phyloP scores from a whole-genome alignment of 2,888 invertebrate species.

The Phyllotreta striolata region DNA sequence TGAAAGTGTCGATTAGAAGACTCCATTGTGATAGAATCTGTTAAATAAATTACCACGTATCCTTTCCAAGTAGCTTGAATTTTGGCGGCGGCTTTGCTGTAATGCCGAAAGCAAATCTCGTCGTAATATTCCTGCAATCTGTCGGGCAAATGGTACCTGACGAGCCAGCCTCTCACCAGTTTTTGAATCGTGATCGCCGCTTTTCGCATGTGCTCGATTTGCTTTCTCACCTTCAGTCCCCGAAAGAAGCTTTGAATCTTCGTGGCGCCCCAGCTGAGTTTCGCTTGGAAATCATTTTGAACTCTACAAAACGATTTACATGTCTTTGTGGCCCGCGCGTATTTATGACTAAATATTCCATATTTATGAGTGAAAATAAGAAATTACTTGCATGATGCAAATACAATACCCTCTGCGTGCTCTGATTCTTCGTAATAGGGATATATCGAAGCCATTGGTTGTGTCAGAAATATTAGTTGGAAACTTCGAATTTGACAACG shows the following conservation, averaged over 20 bases:
- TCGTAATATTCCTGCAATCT: constrained; percentile 44
- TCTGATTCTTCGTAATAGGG: constrained; percentile 50
- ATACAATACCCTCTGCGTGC: constrained; percentile 47
- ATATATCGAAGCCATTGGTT: constrained; percentile 57
- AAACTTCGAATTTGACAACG: too few species aligned
- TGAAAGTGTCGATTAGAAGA: not conserved
- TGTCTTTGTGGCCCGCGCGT: not conserved
- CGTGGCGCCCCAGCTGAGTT: constrained; percentile 49
- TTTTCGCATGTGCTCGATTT: constrained; percentile 45
- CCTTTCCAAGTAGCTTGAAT: constrained; percentile 59
- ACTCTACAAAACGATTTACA: constrained; percentile 24
- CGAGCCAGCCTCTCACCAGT: constrained; percentile 54
- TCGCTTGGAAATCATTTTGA: constrained; percentile 24
- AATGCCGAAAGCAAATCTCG: constrained; percentile 39
- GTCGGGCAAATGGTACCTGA: constrained; percentile 46
- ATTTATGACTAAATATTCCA: not conserved
- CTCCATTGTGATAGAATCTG: not conserved
- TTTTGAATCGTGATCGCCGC: constrained; percentile 55
- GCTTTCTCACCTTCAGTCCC: constrained; percentile 50
- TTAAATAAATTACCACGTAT: constrained; percentile 45
- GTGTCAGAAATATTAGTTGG: too few species aligned
- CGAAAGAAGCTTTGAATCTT: constrained; percentile 55
- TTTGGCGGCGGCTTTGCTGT: constrained; percentile 52
- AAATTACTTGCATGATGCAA: constrained; percentile 46
- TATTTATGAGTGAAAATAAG: not conserved